Evolutionary conservation across 2,113 vertebrate genomes (phyloP).

Genomic region (Australoheros scitulus): DNA sequence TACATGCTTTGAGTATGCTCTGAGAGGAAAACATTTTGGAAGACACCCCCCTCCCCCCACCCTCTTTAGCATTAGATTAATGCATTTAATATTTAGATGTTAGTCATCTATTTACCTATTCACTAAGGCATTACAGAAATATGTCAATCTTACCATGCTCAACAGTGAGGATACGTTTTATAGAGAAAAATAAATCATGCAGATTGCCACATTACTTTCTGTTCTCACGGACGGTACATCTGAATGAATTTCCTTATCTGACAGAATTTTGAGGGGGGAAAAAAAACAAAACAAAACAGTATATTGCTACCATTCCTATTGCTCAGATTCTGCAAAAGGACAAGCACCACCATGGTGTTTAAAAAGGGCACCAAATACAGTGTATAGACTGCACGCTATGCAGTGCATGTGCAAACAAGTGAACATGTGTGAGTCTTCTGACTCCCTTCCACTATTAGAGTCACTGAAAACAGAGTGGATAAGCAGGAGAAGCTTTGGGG

Average conservation of each 20-base stretch:
- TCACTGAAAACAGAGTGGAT: not conserved
- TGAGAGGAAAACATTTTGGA: slow-evolving; percentile 26
- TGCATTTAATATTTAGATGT: slow-evolving; percentile 56
- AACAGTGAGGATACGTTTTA: slow-evolving; percentile 38
- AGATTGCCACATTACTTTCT: slow-evolving; percentile 17
- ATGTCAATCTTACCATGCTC: slow-evolving; percentile 51
- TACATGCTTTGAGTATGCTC: slow-evolving; percentile 60
- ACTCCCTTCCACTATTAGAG: not conserved
- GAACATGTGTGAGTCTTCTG: not conserved
- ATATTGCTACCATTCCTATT: slow-evolving; percentile 37
- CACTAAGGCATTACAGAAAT: slow-evolving; percentile 61
- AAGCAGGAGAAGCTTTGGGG: not conserved
- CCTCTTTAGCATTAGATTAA: slow-evolving; percentile 40
- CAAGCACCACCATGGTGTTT: slow-evolving; percentile 50
- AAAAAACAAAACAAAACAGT: not conserved
- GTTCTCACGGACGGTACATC: not conserved
- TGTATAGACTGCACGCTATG: not conserved
- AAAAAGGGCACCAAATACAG: slow-evolving; percentile 21
- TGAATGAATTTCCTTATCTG: not conserved
- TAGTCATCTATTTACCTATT: slow-evolving; percentile 45
- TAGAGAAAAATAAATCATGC: slow-evolving; percentile 52
- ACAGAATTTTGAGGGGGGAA: not conserved
- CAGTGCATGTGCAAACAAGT: slow-evolving; percentile 7
- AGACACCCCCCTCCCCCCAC: slow-evolving; percentile 16
- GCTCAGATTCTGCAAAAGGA: slow-evolving; percentile 49